Evolutionary conservation across 2,797 vertebrate genomes (phyloP), one percentile per base, ranked within the genome.

Genomic region (Percopsis omiscomaycus): DNA sequence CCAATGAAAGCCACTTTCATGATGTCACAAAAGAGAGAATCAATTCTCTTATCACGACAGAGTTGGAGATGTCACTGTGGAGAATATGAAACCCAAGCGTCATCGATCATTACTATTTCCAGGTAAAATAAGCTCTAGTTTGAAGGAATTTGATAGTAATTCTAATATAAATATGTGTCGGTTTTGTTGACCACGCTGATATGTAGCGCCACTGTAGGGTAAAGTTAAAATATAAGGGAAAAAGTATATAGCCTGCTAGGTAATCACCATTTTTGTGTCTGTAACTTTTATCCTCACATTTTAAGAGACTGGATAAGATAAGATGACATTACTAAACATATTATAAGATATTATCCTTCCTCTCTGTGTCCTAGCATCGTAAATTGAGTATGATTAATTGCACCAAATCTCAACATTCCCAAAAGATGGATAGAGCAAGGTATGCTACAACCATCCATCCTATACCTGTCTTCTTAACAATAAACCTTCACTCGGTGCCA

Each of bases 1-100:
- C 79, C 71, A 74, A 80, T 82, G 55, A 84, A 81, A 84, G 77
- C 65, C 57, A 69, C 70, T 85, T 76, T 84, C 54, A 68, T 74
- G 73, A 83, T 67, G 58, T 66, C 66, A 65, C 48, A 55, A 27
- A 55, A 73, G 61, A 65, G 60, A 72, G 42, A 79, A 66, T 22
- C 55, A 27, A 2, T 66, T 74, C 66, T 57, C 58, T 37, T 51
- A 50, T 78, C 55, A 65, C 77, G 75, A 69, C 74, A 64, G 62
- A 59, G 53, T 48, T 62, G 55, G 80, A 71, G 77, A 84, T 84
- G 79, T 66, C 80, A 51, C 65, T 22, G n/a, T 78, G 58, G 59
- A 66, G 66, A 67, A 81, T 73, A 69, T 75, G 44, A 53, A 46
- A 81, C 78, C 86, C 77, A 66, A 10, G 82, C 88, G 70, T 46